Percentiles rank a stretch among this genome's conserved stretches.
These are phyloP conservation scores for Chrysopilus asiliformis DNA, from an alignment of 2,888 invertebrate genomes.

Conservation along the genomic window DNA sequence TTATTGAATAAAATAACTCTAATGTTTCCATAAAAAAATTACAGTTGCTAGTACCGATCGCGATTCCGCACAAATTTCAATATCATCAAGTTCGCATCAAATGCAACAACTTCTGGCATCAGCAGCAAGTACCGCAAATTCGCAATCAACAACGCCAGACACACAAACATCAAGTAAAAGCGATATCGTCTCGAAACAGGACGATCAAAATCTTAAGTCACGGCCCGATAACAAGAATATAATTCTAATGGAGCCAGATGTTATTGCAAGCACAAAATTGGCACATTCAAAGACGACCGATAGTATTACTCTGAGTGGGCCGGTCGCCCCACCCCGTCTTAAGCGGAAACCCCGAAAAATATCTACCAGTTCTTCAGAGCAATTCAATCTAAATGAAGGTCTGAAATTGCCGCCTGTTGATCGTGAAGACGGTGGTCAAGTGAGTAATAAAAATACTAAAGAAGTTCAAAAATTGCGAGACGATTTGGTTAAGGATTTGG, in stretches of 20 bases:
- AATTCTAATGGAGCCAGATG: constrained; percentile 62
- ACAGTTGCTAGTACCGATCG: constrained; percentile 32
- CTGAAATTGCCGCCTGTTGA: constrained; percentile 26
- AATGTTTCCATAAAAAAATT: too few relatives aligned
- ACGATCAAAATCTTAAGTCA: constrained; percentile 1
- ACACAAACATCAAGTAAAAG: constrained; percentile 15
- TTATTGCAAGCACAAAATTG: constrained; percentile 81
- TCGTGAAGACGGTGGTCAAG: constrained; percentile 25
- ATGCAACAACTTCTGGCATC: constrained; percentile 21
- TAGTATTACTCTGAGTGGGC: constrained; percentile 36
- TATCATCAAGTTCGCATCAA: constrained; percentile 23
- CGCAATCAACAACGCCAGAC: constrained; percentile 16
- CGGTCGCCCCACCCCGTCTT: constrained; percentile 66
- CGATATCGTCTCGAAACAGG: constrained; percentile 14
- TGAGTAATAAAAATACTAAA: constrained; percentile 6
- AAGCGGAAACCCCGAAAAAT: constrained; percentile 47
- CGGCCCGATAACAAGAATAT: constrained; percentile 18
- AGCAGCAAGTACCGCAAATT: constrained; percentile 10
- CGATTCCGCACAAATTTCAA: constrained; percentile 26
- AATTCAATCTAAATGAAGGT: constrained; percentile 30
- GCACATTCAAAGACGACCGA: constrained; percentile 37
- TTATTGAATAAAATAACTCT: neutral
- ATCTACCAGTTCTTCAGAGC: constrained; percentile 33
- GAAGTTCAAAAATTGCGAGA: constrained; percentile 26
- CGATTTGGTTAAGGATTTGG: constrained; percentile 49